Evolutionary conservation across 2,888 invertebrate genomes (phyloP).

Genomic region (Theretra japonica): DNA sequence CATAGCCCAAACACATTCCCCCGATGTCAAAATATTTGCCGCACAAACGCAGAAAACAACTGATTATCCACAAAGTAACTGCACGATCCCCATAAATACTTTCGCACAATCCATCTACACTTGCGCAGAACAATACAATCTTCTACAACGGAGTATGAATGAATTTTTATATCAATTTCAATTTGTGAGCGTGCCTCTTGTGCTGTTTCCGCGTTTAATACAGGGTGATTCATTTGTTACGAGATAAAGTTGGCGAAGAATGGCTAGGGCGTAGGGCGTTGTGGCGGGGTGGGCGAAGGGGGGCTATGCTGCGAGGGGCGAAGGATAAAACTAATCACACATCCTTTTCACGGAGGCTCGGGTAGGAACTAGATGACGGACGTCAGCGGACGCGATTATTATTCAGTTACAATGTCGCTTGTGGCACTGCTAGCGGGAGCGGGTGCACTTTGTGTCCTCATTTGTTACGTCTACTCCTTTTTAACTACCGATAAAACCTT

Average conservation of each 20-base stretch:
- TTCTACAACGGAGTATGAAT: slow-evolving; percentile 25
- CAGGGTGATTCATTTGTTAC: slow-evolving; percentile 64
- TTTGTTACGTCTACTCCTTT: neutral
- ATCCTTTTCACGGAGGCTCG: slow-evolving; percentile 64
- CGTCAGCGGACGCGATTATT: slow-evolving; percentile 41
- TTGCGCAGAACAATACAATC: slow-evolving; percentile 21
- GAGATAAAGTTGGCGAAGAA: slow-evolving; percentile 65
- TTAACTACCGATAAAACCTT: neutral
- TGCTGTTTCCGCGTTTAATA: slow-evolving; percentile 29
- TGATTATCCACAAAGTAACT: neutral
- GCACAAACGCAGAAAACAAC: neutral
- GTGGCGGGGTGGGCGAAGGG: slow-evolving; percentile 42
- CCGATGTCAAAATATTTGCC: neutral
- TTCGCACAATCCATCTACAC: slow-evolving; percentile 9
- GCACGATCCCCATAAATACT: neutral
- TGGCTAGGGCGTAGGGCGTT: slow-evolving; percentile 48
- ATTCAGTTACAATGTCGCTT: slow-evolving; percentile 32
- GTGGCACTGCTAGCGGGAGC: slow-evolving; percentile 24
- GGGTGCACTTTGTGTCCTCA: neutral
- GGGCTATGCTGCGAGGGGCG: slow-evolving; percentile 55
- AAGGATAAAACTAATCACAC: slow-evolving; percentile 83
- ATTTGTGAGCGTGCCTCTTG: slow-evolving; percentile 23
- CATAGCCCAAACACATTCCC: too few species aligned
- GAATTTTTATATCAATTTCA: slow-evolving; percentile 27
- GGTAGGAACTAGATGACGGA: slow-evolving; percentile 39